Evolutionary conservation across 2,113 vertebrate genomes (phyloP).

Genomic region (Lycaon pictus): DNA sequence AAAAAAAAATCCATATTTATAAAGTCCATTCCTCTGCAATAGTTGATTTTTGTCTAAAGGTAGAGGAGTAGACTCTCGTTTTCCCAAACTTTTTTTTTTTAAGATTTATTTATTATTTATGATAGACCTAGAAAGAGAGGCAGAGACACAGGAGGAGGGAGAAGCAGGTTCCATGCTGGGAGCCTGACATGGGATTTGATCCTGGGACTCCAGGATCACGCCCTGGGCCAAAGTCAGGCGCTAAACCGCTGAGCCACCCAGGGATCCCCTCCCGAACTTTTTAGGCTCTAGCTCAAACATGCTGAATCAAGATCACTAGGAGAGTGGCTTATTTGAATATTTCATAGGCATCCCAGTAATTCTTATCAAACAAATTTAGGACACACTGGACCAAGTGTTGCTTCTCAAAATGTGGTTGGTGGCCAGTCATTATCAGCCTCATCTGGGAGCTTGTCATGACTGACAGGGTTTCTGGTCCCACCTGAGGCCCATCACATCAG

Average conservation of each 20-base stretch:
- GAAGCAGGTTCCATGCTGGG: no score
- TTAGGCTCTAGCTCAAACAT: neutral
- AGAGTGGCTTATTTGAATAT: neutral
- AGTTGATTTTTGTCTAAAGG: constrained; percentile 1
- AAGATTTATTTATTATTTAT: no score
- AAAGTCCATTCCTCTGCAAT: neutral
- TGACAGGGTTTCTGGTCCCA: neutral
- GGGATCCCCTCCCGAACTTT: neutral
- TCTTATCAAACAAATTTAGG: neutral
- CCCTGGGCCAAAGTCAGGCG: no score
- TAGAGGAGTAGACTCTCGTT: neutral
- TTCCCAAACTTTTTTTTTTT: neutral
- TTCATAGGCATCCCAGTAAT: neutral
- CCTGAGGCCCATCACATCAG: neutral
- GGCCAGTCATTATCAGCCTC: neutral
- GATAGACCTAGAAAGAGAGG: no score
- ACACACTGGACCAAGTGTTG: neutral
- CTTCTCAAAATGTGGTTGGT: neutral
- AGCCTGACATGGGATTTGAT: no score
- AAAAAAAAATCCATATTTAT: neutral
- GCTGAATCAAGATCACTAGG: neutral
- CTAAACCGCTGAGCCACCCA: no score
- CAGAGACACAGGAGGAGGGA: no score
- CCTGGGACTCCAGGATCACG: no score
- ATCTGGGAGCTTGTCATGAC: neutral